Conservation (phyloP, 2,113 vertebrate genomes). For the Labeo catla region DNA sequence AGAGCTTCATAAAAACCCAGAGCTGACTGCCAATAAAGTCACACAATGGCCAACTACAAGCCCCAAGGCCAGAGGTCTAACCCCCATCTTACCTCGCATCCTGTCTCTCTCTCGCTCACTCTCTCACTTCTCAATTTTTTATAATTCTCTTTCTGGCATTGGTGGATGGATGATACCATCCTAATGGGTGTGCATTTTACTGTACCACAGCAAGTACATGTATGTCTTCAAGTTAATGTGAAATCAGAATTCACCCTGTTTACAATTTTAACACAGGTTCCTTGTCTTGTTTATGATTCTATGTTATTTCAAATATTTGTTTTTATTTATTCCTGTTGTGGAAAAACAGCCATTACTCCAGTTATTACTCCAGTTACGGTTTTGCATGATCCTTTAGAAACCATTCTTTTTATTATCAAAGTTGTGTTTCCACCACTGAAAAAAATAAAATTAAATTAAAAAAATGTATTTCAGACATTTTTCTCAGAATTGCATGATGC, state of each 20-base stretch:
- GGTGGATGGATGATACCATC: neutral
- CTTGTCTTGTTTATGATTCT: neutral
- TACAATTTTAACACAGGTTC: neutral
- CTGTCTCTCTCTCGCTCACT: slow-evolving; percentile 45
- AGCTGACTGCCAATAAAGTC: slow-evolving; percentile 76
- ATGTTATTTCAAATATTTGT: neutral
- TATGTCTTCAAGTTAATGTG: neutral
- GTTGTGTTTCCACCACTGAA: too few species aligned
- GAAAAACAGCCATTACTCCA: neutral
- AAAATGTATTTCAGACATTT: too few species aligned
- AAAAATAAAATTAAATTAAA: too few species aligned
- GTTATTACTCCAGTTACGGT: neutral
- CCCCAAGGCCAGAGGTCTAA: slow-evolving; percentile 70
- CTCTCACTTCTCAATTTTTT: slow-evolving; percentile 58
- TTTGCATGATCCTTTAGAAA: neutral
- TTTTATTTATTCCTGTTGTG: neutral
- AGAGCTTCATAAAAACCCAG: slow-evolving; percentile 79
- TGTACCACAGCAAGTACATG: neutral
- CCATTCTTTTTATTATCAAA: too few species aligned
- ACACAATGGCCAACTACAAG: slow-evolving; percentile 69
- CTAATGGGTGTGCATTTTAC: neutral
- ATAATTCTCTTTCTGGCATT: slow-evolving; percentile 17
- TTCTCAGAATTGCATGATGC: too few species aligned
- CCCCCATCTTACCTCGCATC: slow-evolving; percentile 46
- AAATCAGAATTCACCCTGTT: neutral